A percentile compares a stretch with the other conserved stretches of the same genome.
These are phyloP conservation scores for Lycophotia porphyrea DNA, from an alignment of 2,888 invertebrate species.

Conservation along the genomic window DNA sequence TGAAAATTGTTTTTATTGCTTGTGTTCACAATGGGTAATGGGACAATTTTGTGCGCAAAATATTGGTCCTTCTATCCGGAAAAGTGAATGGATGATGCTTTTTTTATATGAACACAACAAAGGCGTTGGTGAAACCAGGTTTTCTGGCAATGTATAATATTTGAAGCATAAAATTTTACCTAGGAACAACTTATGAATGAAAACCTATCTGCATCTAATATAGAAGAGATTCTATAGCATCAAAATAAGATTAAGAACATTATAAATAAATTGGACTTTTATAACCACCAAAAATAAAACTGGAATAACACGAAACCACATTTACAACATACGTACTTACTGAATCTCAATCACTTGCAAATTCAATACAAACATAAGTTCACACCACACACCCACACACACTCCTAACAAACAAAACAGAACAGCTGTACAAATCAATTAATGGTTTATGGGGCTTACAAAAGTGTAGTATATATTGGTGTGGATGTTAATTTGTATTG, in stretches of 20 bases:
- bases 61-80: slow-evolving; percentile 20
- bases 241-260: background rate
- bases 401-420: slow-evolving; percentile 45
- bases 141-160: background rate
- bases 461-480: background rate
- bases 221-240: background rate
- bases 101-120: slow-evolving; percentile 7
- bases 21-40: slow-evolving; percentile 11
- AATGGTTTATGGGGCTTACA: slow-evolving; percentile 34
- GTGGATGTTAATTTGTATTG: background rate
- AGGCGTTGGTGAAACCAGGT: background rate
- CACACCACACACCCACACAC: background rate
- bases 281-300: background rate
- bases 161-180: background rate
- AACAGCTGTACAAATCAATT: slow-evolving; percentile 70
- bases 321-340: slow-evolving; percentile 14
- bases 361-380: slow-evolving; percentile 23
- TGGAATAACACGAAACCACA: background rate
- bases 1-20: slow-evolving; percentile 42
- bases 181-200: background rate
- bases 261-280: background rate
- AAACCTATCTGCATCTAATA: background rate
- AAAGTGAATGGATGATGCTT: slow-evolving; percentile 4
- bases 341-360: slow-evolving; percentile 3
- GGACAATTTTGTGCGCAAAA: slow-evolving; percentile 24